Percentiles rank a stretch among this genome's conserved stretches.
phyloP scores from a whole-genome alignment of 1,140 invertebrate genomes.

The Zophobas atratus region DNA sequence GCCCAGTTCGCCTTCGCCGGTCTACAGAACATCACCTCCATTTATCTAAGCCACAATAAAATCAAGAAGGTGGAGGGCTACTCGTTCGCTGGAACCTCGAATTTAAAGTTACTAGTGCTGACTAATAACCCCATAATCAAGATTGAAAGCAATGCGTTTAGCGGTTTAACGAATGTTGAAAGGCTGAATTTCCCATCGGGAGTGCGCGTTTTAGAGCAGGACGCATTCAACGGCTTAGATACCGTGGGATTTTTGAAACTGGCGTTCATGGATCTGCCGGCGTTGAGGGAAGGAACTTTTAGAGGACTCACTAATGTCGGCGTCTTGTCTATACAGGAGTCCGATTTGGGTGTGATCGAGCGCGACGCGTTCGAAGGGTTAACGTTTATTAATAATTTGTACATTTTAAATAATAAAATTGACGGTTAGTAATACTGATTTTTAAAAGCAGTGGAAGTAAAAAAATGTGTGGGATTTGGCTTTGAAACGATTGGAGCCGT shows the following conservation, averaged over 20 bases:
- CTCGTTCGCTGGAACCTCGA: conserved; percentile 87
- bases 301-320: conserved; percentile 82
- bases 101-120: conserved; percentile 81
- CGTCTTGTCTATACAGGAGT: conserved; percentile 82
- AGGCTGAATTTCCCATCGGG: conserved; percentile 84
- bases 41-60: conserved; percentile 83
- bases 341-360: conserved; percentile 82
- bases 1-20: conserved; percentile 87
- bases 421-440: conserved; percentile 68
- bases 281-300: conserved; percentile 80
- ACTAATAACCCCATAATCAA: conserved; percentile 84
- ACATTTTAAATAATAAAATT: conserved; percentile 88
- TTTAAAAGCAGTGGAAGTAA: not conserved
- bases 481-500: too few relatives aligned
- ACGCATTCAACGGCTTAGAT: conserved; percentile 86
- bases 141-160: conserved; percentile 83
- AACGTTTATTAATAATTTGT: conserved; percentile 77
- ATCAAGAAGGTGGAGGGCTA: conserved; percentile 84
- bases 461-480: not conserved
- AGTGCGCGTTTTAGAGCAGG: conserved; percentile 80
- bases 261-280: conserved; percentile 85
- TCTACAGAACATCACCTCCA: conserved; percentile 83
- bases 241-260: conserved; percentile 83
- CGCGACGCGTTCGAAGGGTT: conserved; percentile 82
- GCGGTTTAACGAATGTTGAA: conserved; percentile 84